Percentiles rank a stretch among this genome's conserved stretches.
phyloP scores from a whole-genome alignment of 2,113 vertebrate species.

The Oplegnathus fasciatus region DNA sequence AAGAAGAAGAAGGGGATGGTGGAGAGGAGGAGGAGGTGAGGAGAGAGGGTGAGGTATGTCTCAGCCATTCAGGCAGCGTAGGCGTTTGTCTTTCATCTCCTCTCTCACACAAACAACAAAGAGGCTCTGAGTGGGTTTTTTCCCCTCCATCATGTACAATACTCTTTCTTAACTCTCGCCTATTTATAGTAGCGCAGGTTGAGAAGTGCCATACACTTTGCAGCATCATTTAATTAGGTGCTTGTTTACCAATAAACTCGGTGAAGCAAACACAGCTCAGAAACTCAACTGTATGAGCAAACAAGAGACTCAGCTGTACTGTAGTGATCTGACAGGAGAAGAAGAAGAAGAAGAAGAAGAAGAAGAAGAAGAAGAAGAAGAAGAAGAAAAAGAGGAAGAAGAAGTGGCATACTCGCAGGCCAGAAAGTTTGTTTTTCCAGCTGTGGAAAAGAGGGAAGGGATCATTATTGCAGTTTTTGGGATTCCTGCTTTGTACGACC shows the following conservation, averaged over 20 bases:
- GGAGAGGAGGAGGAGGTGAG: slow-evolving; percentile 7
- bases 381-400: background rate
- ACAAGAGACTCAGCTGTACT: background rate
- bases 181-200: slow-evolving; percentile 68
- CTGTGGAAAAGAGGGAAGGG: background rate
- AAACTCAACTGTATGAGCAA: slow-evolving; percentile 25
- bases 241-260: slow-evolving; percentile 57
- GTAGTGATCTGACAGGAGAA: slow-evolving; percentile 20
- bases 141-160: slow-evolving; percentile 47
- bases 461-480: slow-evolving; percentile 8
- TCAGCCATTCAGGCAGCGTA: slow-evolving; percentile 68
- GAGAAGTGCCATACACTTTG: slow-evolving; percentile 21
- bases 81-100: slow-evolving; percentile 77
- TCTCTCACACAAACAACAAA: slow-evolving; percentile 72
- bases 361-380: slow-evolving; percentile 6
- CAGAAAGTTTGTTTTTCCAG: slow-evolving; percentile 15
- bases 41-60: slow-evolving; percentile 43
- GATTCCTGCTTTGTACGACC: background rate
- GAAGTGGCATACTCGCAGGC: background rate
- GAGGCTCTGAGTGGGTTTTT: slow-evolving; percentile 18
- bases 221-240: slow-evolving; percentile 59
- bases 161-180: slow-evolving; percentile 52
- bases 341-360: background rate
- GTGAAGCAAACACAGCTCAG: slow-evolving; percentile 8
- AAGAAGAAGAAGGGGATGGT: slow-evolving; percentile 11